These are phyloP conservation scores for Teleiodes luculella DNA, from an alignment of 2,888 invertebrate genomes.

Conservation along the genomic window DNA sequence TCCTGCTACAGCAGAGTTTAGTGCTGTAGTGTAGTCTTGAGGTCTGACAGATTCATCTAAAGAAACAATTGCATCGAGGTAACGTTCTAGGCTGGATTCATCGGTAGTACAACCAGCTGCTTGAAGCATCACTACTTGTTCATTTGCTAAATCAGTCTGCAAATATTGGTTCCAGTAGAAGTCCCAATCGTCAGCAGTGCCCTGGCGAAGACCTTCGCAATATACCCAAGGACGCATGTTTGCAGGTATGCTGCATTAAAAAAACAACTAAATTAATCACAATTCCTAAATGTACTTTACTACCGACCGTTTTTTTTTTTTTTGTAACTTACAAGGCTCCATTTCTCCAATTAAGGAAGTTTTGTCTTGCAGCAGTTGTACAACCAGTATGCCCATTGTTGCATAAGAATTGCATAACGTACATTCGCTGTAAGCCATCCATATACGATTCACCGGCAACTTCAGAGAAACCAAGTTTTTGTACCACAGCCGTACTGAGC, in stretches of 20 bases:
- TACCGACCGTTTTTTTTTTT: not conserved
- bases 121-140: conserved; percentile 81
- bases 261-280: not conserved
- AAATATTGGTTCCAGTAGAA: conserved; percentile 81
- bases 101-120: conserved; percentile 84
- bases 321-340: conserved; percentile 43
- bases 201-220: conserved; percentile 84
- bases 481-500: conserved; percentile 65
- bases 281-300: not conserved
- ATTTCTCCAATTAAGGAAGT: conserved; percentile 59
- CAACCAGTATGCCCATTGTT: conserved; percentile 63
- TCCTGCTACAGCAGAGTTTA: conserved; percentile 70
- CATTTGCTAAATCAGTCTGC: conserved; percentile 80
- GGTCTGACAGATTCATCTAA: conserved; percentile 48
- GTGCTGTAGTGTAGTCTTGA: conserved; percentile 60
- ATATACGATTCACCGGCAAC: conserved; percentile 62
- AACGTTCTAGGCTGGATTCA: conserved; percentile 44
- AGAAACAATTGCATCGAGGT: conserved; percentile 47
- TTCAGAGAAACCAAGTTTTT: conserved; percentile 73
- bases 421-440: conserved; percentile 72
- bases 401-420: conserved; percentile 79
- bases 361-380: conserved; percentile 44
- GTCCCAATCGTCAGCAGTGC: conserved; percentile 80
- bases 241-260: conserved; percentile 43
- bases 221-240: conserved; percentile 84